Evolutionary conservation across 2,888 invertebrate genomes (phyloP).

Genomic region (Agrochola lychnidis): DNA sequence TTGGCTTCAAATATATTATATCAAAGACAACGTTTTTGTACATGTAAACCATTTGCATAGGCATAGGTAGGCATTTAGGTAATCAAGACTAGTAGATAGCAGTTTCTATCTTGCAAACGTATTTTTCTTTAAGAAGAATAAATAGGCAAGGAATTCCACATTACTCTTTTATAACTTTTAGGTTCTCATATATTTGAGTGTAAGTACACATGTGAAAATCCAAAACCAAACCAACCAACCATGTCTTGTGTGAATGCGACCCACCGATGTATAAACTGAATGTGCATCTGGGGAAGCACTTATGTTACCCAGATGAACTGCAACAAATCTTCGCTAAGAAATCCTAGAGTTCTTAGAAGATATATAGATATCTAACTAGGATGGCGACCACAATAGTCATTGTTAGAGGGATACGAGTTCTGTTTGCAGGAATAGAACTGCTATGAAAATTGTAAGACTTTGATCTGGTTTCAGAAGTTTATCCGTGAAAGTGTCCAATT

Average conservation of each 20-base stretch:
- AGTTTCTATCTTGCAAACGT: not conserved
- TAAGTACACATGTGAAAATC: constrained; percentile 28
- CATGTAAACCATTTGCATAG: not conserved
- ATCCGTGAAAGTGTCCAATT: not conserved
- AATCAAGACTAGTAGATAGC: not conserved
- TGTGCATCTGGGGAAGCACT: constrained; percentile 62
- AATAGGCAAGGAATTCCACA: constrained; percentile 13
- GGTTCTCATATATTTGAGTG: constrained; percentile 27
- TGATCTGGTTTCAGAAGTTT: constrained; percentile 15
- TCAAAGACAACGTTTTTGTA: not conserved
- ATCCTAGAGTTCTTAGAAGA: constrained; percentile 39
- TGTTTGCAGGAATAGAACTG: constrained; percentile 8
- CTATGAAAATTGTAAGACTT: constrained; percentile 22
- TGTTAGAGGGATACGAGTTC: constrained; percentile 12
- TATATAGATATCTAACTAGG: constrained; percentile 48
- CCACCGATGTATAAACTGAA: constrained; percentile 44
- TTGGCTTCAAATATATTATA: not conserved
- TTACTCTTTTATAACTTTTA: constrained; percentile 29
- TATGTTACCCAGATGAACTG: constrained; percentile 56
- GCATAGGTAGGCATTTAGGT: not conserved
- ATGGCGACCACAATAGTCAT: constrained; percentile 26
- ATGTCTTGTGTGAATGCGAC: constrained; percentile 39
- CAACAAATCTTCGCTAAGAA: constrained; percentile 61
- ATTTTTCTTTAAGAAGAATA: constrained; percentile 8
- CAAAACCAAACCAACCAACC: no score